phyloP scores from a whole-genome alignment of 2,888 invertebrate genomes.

The Luffia ferchaultella region DNA sequence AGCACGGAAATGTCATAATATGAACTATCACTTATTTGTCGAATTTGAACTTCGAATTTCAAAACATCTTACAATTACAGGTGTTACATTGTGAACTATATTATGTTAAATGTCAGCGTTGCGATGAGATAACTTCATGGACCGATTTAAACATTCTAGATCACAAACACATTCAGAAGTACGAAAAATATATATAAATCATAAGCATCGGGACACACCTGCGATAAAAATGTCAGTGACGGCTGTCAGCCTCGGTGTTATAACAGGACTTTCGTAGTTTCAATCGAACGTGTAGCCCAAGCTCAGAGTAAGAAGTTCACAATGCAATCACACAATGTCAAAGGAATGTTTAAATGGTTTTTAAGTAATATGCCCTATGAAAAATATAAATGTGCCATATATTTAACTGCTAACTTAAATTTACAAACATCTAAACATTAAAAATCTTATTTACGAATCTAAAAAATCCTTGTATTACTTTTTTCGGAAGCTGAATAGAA shows the following conservation, averaged over 20 bases:
- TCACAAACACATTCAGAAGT: too few species aligned
- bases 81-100: background rate
- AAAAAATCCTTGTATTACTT: conserved; percentile 57
- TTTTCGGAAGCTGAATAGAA: conserved; percentile 48
- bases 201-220: too few species aligned
- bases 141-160: too few species aligned
- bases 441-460: conserved; percentile 46
- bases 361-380: conserved; percentile 64
- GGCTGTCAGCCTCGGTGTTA: too few species aligned
- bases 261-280: too few species aligned
- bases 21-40: conserved; percentile 45
- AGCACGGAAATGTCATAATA: conserved; percentile 30
- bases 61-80: background rate
- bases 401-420: conserved; percentile 63
- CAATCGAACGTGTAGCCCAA: too few species aligned
- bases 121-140: too few species aligned
- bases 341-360: conserved; percentile 60
- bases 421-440: conserved; percentile 56
- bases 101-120: too few species aligned
- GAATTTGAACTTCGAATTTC: conserved; percentile 48
- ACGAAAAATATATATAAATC: too few species aligned
- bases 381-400: conserved; percentile 53
- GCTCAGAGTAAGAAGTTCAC: too few species aligned
- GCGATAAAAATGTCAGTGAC: too few species aligned
- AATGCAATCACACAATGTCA: conserved; percentile 49